A percentile compares a stretch with the other conserved stretches of the same genome.
phyloP scores from a whole-genome alignment of 2,888 invertebrate species.

The Cyaniris semiargus region DNA sequence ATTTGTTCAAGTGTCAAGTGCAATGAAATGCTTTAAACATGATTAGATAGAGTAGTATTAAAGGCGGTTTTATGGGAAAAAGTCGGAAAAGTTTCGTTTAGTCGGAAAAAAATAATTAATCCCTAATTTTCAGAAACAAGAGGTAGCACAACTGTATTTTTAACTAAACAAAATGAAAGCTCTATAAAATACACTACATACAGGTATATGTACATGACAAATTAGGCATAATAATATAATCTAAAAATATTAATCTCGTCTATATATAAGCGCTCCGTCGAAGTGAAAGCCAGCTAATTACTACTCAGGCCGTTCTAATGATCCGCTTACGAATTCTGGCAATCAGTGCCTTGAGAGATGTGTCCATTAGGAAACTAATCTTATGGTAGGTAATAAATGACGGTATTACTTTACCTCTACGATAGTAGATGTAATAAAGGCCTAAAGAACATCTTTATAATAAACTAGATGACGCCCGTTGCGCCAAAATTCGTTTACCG shows the following conservation, averaged over 20 bases:
- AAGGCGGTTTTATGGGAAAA: not conserved
- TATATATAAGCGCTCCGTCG: not conserved
- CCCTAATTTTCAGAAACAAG: no score
- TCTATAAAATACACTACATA: not conserved
- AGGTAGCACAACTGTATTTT: not conserved
- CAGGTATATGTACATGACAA: not conserved
- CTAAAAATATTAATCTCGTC: conserved; percentile 4
- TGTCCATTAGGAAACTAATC: conserved; percentile 14
- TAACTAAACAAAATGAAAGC: not conserved
- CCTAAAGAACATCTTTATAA: not conserved
- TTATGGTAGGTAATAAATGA: conserved; percentile 1
- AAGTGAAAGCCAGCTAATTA: conserved; percentile 15
- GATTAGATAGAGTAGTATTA: not conserved
- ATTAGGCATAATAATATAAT: not conserved
- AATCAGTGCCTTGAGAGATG: conserved; percentile 19
- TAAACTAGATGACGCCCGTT: not conserved
- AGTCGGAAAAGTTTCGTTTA: not conserved
- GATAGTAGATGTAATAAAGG: not conserved
- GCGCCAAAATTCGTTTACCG: no score
- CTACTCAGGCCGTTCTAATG: conserved; percentile 11
- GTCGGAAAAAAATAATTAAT: no score
- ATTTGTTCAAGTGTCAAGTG: conserved; percentile 21
- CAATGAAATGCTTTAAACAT: conserved; percentile 19
- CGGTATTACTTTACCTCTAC: not conserved
- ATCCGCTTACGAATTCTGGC: conserved; percentile 15